These are phyloP conservation scores for Passerculus sandwichensis DNA, from an alignment of 2,797 vertebrate species.

Conservation along the genomic window DNA sequence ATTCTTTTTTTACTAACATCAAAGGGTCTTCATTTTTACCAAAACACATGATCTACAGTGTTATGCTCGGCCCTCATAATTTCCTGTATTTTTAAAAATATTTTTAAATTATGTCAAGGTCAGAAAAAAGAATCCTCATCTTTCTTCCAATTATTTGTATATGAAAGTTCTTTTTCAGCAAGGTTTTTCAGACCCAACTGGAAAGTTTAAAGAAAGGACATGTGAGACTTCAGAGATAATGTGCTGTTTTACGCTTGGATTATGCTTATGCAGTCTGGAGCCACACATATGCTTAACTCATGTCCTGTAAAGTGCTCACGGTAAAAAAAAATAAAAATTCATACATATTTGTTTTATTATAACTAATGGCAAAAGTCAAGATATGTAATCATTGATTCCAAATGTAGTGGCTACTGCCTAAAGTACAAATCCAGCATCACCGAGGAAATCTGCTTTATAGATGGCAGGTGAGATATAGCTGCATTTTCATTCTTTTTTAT, in stretches of 20 bases:
- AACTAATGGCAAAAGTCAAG: constrained; percentile 58
- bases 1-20: constrained; percentile 22
- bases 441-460: background rate
- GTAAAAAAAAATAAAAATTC: constrained; percentile 12
- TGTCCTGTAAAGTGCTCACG: constrained; percentile 27
- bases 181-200: background rate
- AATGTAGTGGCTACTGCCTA: constrained; percentile 53
- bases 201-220: constrained; percentile 30
- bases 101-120: background rate
- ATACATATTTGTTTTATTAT: constrained; percentile 56
- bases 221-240: constrained; percentile 13
- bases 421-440: background rate
- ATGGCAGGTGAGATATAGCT: background rate
- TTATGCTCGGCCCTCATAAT: background rate
- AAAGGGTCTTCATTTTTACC: background rate
- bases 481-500: background rate
- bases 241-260: constrained; percentile 1
- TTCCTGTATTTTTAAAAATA: background rate
- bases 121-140: background rate
- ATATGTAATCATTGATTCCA: constrained; percentile 41
- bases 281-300: constrained; percentile 35
- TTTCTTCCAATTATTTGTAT: background rate
- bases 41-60: background rate
- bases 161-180: background rate
- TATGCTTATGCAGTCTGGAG: constrained; percentile 12